phyloP scores from a whole-genome alignment of 1,140 invertebrate genomes.

The Gonatopus flavifemur region DNA sequence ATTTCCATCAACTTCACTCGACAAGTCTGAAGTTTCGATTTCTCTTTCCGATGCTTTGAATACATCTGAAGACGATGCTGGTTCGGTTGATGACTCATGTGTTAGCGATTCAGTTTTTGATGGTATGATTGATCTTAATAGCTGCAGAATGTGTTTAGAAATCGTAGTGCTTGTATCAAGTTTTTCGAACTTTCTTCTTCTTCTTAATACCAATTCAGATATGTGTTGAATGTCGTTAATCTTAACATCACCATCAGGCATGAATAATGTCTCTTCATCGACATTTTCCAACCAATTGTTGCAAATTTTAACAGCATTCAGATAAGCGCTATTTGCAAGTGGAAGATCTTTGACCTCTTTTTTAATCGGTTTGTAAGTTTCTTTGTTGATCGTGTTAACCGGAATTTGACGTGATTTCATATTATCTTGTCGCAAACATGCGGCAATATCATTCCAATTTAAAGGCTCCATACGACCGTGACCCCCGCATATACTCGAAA shows the following conservation, averaged over 20 bases:
- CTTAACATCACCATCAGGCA: no score
- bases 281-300: neutral
- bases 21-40: no score
- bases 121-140: neutral
- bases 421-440: no score
- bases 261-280: no score
- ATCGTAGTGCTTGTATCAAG: neutral
- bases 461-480: constrained; percentile 7
- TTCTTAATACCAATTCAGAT: neutral
- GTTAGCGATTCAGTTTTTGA: no score
- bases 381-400: no score
- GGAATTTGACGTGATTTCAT: no score
- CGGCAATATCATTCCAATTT: constrained; percentile 20
- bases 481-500: constrained; percentile 9
- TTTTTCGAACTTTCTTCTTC: neutral
- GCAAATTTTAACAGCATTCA: neutral
- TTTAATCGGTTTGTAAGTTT: neutral
- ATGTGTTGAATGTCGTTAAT: neutral
- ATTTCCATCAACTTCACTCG: no score
- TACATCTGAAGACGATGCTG: no score
- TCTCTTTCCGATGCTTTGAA: no score
- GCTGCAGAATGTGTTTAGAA: neutral
- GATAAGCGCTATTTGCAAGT: neutral
- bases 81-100: no score
- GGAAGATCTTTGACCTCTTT: no score